These are phyloP conservation scores for Tiphia femorata DNA, from an alignment of 2,888 invertebrate genomes.

Conservation along the genomic window DNA sequence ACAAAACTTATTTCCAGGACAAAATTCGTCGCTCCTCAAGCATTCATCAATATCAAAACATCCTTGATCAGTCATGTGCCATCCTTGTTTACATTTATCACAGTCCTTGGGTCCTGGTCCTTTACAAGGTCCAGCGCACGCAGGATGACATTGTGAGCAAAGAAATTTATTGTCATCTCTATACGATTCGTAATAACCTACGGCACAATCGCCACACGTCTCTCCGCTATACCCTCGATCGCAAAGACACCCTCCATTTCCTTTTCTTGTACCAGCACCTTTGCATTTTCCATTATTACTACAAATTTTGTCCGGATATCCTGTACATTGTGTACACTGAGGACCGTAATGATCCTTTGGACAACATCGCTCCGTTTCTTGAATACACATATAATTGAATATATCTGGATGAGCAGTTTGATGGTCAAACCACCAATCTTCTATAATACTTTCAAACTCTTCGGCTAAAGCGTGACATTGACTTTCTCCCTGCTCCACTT, in stretches of 20 bases:
- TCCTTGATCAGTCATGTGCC: constrained; percentile 79
- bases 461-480: constrained; percentile 90
- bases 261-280: constrained; percentile 93
- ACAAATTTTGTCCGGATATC: constrained; percentile 82
- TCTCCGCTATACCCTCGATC: constrained; percentile 85
- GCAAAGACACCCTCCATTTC: constrained; percentile 92
- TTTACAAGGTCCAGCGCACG: constrained; percentile 84
- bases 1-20: constrained; percentile 82
- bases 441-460: constrained; percentile 84
- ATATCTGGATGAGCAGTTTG: constrained; percentile 75
- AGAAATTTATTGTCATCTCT: constrained; percentile 80
- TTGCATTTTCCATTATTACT: constrained; percentile 85
- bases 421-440: constrained; percentile 90
- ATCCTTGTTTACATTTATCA: constrained; percentile 79
- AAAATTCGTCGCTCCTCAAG: constrained; percentile 72
- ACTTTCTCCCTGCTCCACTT: constrained; percentile 78
- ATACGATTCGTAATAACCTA: constrained; percentile 81
- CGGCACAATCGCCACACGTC: constrained; percentile 82
- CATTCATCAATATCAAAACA: constrained; percentile 92
- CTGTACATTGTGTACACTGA: constrained; percentile 84
- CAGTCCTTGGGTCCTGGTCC: constrained; percentile 81
- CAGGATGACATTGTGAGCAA: constrained; percentile 83
- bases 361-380: constrained; percentile 84
- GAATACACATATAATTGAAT: constrained; percentile 83
- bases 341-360: constrained; percentile 86